Base-by-base conservation (phyloP, 2,113 vertebrate genomes). In the Oriolus oriolus region DNA sequence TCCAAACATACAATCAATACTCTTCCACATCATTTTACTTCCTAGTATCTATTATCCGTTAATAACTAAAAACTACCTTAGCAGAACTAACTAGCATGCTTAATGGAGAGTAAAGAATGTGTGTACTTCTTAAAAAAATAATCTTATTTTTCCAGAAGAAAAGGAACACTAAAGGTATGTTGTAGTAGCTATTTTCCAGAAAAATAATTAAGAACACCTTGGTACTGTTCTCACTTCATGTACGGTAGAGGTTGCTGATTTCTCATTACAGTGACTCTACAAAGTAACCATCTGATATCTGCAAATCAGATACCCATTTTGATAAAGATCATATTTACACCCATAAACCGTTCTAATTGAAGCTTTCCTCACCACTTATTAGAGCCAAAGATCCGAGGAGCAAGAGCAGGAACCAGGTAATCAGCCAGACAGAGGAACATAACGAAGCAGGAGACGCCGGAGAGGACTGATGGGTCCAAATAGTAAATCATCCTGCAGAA, bases 361-460 rank as follows among this genome's bases (percentile, higher is more conserved):
- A 82, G 64, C 7, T 93, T 78, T 90, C 95, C 98, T 95, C 97
- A 99, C 99, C 99, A 99, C 97, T 99, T 99, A 96, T 99, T 99
- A 95, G 99, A 99, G 90, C 99, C 99, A 89, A 99, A 99, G 95
- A 99, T 99, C 75, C 98, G 97, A 80, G 99, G 99, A 13, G 99
- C 99, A 45, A 99, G 98, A 60, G 98, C 99, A 95, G 99, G 99
- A 94, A 99, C 99, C 85, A 99, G 98, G 90, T 99, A 99, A 97
- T 99, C 99, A 49, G 99, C 99, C 98, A 99, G 96, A 92, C 99
- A 99, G 88, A 99, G 97, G 96, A 99, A 97, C 99, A 99, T 99
- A 89, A 99, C 98, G 0, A 98, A 97, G 94, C 99, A 99, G 96
- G 99, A 99, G 66, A 99, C 98, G 0, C 99, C 99, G 6, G 99